Conservation (phyloP, 2,113 vertebrate genomes). For the Laterallus jamaicensis region DNA sequence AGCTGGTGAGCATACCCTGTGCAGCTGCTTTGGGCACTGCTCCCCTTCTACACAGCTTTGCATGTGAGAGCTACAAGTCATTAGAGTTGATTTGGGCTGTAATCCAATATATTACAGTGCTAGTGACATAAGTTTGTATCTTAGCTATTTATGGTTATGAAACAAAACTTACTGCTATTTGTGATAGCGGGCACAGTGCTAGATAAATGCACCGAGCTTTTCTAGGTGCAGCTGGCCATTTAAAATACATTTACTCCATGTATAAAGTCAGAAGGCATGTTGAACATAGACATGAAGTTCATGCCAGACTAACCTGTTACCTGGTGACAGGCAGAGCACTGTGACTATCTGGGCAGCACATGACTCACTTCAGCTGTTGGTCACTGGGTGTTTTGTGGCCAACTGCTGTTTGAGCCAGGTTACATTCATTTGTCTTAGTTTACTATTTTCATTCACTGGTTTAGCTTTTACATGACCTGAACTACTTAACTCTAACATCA, state of each 20-base stretch:
- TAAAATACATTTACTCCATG: not conserved
- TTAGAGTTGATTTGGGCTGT: not conserved
- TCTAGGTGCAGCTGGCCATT: not conserved
- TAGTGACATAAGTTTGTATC: not conserved
- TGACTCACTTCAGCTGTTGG: not conserved
- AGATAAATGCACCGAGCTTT: not conserved
- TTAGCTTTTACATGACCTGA: not conserved
- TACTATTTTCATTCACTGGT: not conserved
- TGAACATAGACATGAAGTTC: not conserved
- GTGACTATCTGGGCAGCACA: not conserved
- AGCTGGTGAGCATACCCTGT: not conserved
- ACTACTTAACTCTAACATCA: not conserved
- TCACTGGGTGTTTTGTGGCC: not conserved
- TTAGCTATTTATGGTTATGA: not conserved
- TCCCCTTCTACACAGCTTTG: not conserved
- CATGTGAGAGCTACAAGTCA: not conserved
- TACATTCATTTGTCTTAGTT: not conserved
- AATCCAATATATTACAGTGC: not conserved
- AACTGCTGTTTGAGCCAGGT: not conserved
- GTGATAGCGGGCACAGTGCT: not conserved
- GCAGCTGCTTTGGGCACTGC: not conserved
- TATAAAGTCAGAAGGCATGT: not conserved
- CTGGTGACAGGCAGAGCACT: not conserved
- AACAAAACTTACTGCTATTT: not conserved
- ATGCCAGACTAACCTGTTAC: not conserved